Conservation (phyloP, 2,888 invertebrate genomes). For the Tenthredo amoena region DNA sequence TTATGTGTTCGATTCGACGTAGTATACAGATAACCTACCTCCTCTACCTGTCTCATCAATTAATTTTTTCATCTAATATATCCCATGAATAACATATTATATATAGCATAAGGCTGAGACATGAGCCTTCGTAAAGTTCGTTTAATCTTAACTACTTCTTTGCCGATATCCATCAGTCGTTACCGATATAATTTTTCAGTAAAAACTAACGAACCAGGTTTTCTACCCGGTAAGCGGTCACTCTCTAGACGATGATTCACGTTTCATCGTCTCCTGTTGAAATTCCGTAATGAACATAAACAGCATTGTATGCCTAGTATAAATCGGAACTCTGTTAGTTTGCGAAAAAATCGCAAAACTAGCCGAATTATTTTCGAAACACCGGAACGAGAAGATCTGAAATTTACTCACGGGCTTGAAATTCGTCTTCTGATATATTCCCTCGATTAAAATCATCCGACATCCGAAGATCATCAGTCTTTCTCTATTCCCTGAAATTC, state of each 20-base stretch:
- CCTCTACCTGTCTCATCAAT: conserved; percentile 25
- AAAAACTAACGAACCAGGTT: conserved; percentile 20
- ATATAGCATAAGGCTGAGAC: not conserved
- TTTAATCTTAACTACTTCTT: conserved; percentile 1
- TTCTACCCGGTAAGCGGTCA: not conserved
- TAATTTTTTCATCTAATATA: conserved; percentile 27
- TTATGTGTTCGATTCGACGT: not conserved
- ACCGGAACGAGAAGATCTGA: too few relatives aligned
- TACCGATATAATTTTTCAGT: not conserved
- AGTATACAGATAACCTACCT: not conserved
- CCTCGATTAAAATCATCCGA: not conserved
- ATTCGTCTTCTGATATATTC: too few relatives aligned
- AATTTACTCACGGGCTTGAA: too few relatives aligned
- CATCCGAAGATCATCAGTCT: conserved; percentile 26
- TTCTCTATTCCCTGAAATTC: conserved; percentile 43
- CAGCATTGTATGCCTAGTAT: too few relatives aligned
- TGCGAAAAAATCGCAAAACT: too few relatives aligned
- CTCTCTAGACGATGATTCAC: not conserved
- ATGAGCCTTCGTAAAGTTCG: not conserved
- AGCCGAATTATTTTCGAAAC: too few relatives aligned
- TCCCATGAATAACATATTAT: not conserved
- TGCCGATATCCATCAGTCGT: conserved; percentile 8
- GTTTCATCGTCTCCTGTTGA: not conserved
- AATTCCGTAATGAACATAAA: not conserved
- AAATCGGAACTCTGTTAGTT: too few relatives aligned